Base-by-base conservation (phyloP, 2,888 invertebrate genomes). In the Endotricha flammealis region DNA sequence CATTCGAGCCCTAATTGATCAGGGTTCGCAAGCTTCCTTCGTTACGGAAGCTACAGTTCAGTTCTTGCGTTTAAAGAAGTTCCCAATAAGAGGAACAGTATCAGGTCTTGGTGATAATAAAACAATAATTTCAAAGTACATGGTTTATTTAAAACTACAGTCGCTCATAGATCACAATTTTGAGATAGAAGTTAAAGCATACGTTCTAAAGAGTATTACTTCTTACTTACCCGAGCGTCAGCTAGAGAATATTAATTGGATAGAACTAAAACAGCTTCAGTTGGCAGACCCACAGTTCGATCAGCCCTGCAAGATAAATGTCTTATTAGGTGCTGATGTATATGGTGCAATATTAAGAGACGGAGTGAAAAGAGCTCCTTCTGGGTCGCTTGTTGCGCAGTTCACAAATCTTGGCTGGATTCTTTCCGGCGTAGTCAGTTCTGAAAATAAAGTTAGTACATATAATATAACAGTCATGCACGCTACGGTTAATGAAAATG, bases 251-350 rank as follows among this genome's bases (percentile, higher is more conserved):
- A 2, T 10, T 2, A 9, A 10, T 2, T 25, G 24, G 24, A 1
- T 10, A 11, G 6, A 25, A 10, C 2, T 11, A 4, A 2, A 2
- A 2, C 2, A 25, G 6, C 2, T 25, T 2, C 2, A 9, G 9
- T 6, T 25, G 9, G 24, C 24, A 4, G 24, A 25, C 10, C 6
- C 24, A 2, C 10, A 25, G 6, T 25, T 4, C 6, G 2, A 25
- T 6, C 1, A 2, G 1, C 24, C 24, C 3, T 10, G 10, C 6
- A 25, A 25, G 6, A 25, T 25, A 10, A 40, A 40, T 29, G 20
- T 45, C 2, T 10, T 47, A 9, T 33, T 39, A 6, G 47, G 47
- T 22, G 11, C 24, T 11, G 24, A 25, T 10, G 24, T 25, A 4
- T 25, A 25, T 11, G 3, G 24, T 3, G 10, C n/a, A 6, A 9